phyloP scores from a whole-genome alignment of 2,113 vertebrate genomes.

The Leucopsar rothschildi region DNA sequence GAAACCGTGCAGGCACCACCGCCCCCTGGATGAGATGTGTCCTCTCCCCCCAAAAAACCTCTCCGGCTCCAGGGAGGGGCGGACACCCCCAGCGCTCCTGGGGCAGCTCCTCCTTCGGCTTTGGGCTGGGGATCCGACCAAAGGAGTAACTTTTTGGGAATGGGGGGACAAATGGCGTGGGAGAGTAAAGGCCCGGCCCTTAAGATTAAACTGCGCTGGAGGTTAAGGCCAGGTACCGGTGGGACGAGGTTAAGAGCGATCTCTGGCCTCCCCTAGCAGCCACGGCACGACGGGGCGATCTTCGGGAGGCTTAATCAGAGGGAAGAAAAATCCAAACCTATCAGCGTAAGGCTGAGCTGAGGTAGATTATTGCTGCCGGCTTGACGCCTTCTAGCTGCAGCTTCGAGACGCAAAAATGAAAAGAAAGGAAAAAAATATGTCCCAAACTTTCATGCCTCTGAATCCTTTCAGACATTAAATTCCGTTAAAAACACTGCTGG shows the following conservation, averaged over 20 bases:
- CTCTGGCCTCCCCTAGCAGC: neutral
- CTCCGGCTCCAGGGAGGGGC: accelerated
- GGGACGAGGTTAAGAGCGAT: neutral
- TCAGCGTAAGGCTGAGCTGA: neutral
- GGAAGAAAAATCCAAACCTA: neutral
- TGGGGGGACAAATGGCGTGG: neutral
- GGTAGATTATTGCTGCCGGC: neutral
- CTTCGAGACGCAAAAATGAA: neutral
- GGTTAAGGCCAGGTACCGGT: neutral
- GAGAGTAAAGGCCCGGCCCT: neutral
- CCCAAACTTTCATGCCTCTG: neutral
- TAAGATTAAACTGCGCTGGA: neutral
- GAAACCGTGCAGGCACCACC: neutral
- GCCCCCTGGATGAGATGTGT: no score
- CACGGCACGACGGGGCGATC: neutral
- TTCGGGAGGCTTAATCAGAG: neutral
- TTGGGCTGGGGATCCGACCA: neutral
- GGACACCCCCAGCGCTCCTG: no score
- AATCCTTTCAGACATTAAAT: neutral
- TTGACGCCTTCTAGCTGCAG: slow-evolving; percentile 4
- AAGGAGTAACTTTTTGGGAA: neutral
- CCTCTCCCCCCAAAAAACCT: neutral
- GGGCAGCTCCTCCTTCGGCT: neutral
- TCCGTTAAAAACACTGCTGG: neutral
- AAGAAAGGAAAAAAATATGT: neutral